Percentiles rank a stretch among this genome's conserved stretches.
phyloP scores from a whole-genome alignment of 2,888 invertebrate species.

The Machimus rusticus region DNA sequence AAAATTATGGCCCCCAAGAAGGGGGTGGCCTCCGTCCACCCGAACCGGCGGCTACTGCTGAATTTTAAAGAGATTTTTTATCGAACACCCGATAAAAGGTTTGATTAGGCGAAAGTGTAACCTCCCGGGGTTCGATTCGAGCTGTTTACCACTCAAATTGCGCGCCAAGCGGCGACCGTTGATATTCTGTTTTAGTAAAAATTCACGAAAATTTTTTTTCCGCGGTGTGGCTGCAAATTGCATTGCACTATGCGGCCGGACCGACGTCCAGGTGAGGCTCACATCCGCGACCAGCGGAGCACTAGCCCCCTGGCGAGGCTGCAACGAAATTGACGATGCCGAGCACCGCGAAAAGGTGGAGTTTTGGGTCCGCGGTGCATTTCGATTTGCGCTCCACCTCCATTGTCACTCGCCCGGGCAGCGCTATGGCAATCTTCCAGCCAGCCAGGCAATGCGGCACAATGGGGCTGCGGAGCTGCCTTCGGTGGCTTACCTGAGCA shows the following conservation, averaged over 20 bases:
- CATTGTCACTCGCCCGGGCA: constrained; percentile 15
- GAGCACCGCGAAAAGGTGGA: background rate
- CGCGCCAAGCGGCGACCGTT: background rate
- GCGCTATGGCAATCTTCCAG: background rate
- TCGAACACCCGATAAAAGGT: background rate
- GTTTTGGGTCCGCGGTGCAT: constrained; percentile 2
- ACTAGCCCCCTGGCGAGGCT: background rate
- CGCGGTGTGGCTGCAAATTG: background rate
- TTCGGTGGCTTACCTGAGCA: constrained; percentile 15
- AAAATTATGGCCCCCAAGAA: background rate
- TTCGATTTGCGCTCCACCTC: constrained; percentile 21
- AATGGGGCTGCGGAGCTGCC: background rate
- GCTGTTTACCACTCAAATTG: background rate
- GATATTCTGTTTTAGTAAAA: background rate
- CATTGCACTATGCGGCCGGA: background rate
- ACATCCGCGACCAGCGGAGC: background rate
- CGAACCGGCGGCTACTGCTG: background rate
- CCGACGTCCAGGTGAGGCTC: background rate
- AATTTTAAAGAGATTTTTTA: background rate
- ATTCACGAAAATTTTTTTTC: background rate
- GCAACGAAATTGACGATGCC: background rate
- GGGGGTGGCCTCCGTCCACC: background rate
- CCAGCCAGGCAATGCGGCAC: background rate
- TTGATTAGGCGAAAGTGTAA: background rate
- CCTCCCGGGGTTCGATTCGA: background rate